Base-by-base conservation (phyloP, 2,797 vertebrate genomes). In the Falco novaeseelandiae region DNA sequence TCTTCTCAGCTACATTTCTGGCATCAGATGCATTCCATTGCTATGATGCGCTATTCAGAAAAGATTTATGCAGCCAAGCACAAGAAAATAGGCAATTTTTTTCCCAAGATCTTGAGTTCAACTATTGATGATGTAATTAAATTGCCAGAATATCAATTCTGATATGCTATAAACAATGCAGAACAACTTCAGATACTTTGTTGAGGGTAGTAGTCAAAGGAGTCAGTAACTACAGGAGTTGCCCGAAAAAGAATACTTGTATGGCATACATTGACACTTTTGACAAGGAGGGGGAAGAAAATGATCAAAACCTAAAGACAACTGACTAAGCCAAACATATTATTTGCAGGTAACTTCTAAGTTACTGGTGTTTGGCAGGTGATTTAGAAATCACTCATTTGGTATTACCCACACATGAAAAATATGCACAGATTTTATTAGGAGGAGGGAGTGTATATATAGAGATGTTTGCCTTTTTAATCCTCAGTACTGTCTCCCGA, bases 1-100 rank as follows among this genome's bases (percentile, higher is more conserved):
- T 72, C 62, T 89, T 83, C 38, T 84, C 51, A 92, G 78, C 30
- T 70, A 34, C 17, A 21, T 62, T 95, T 92, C 81, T 88, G 81
- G 66, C 38, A 86, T 74, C 63, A 42, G 58, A 92, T 66, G 79
- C 44, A 93, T 93, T 91, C 91, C 85, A 87, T 79, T 90, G 66
- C 14, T 73, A n/a, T 81, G 57, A 91, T 67, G 36, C 54, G 11
- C 18, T 89, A 87, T 36, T 83, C 79, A 88, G 48, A 83, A 78
- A 86, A 83, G 51, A 79, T 59, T 72, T 89, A 58, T 65, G 62
- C 77, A 95, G 77, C 58, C 85, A 91, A 94, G 36, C 22, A 80
- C 32, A 72, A 49, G n/a, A 54, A 74, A 76, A 83, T 8, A n/a
- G 20, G 58, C 34, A 42, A 2, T 46, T n/a, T 86, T 89, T 93